These are phyloP conservation scores for Lottia scabra DNA, from an alignment of 2,888 invertebrate species.

Conservation along the genomic window DNA sequence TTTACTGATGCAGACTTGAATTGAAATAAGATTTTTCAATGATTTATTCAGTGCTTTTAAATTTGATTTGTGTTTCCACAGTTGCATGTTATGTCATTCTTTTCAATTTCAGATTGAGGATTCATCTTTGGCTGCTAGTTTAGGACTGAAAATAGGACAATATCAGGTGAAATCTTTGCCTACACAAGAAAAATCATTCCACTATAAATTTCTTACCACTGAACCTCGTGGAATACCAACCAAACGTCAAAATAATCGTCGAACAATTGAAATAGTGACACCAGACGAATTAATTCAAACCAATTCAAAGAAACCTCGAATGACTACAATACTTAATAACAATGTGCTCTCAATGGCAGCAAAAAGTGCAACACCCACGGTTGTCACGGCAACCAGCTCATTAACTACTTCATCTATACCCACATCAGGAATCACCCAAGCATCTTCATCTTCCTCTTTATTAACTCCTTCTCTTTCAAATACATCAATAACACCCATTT, in stretches of 20 bases:
- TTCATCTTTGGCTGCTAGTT: constrained; percentile 40
- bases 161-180: constrained; percentile 55
- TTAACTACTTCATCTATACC: constrained; percentile 10
- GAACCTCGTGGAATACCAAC: constrained; percentile 25
- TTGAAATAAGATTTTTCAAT: too few relatives aligned
- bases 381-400: constrained; percentile 17
- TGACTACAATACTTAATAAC: constrained; percentile 1
- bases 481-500: neutral
- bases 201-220: constrained; percentile 39
- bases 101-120: constrained; percentile 48
- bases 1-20: too few relatives aligned
- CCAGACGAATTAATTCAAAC: constrained; percentile 37
- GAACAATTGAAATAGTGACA: constrained; percentile 42
- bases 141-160: constrained; percentile 48
- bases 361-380: constrained; percentile 4
- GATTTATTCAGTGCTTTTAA: too few relatives aligned
- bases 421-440: neutral
- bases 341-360: constrained; percentile 5
- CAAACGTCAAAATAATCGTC: constrained; percentile 33
- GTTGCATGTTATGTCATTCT: neutral
- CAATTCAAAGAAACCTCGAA: constrained; percentile 3
- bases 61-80: too few relatives aligned
- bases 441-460: constrained; percentile 15
- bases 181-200: constrained; percentile 39
- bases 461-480: constrained; percentile 11